Evolutionary conservation across 1,140 invertebrate genomes (phyloP).

Genomic region (Bicyclus anynana): DNA sequence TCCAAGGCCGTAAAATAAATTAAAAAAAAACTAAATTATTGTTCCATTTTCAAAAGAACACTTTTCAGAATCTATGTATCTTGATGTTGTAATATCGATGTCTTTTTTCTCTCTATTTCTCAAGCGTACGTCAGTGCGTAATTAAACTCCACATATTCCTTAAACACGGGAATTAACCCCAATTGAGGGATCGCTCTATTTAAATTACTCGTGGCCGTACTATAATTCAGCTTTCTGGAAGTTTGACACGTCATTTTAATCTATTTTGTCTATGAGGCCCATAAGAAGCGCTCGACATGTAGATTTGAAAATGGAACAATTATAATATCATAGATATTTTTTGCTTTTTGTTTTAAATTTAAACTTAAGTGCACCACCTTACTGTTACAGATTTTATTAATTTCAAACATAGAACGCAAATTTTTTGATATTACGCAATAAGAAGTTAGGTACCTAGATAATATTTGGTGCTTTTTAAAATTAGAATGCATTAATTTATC

Average conservation of each 20-base stretch:
- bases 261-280: conserved; percentile 20
- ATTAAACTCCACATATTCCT: conserved; percentile 72
- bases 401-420: too few relatives aligned
- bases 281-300: not conserved
- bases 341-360: too few relatives aligned
- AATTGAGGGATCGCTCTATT: conserved; percentile 76
- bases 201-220: conserved; percentile 67
- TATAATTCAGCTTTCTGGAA: conserved; percentile 70
- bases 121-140: conserved; percentile 40
- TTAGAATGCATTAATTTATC: too few relatives aligned
- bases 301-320: not conserved
- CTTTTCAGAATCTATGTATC: too few relatives aligned
- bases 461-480: too few relatives aligned
- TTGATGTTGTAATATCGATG: not conserved
- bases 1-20: too few relatives aligned
- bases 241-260: conserved; percentile 63
- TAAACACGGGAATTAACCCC: conserved; percentile 75
- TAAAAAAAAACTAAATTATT: too few relatives aligned
- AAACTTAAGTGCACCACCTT: not conserved
- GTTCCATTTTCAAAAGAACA: too few relatives aligned
- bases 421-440: too few relatives aligned
- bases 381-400: too few relatives aligned
- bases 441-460: too few relatives aligned
- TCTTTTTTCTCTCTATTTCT: conserved; percentile 26
- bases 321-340: too few relatives aligned